Conservation (phyloP, 1,140 invertebrate species). For the Lucilia cuprina region DNA sequence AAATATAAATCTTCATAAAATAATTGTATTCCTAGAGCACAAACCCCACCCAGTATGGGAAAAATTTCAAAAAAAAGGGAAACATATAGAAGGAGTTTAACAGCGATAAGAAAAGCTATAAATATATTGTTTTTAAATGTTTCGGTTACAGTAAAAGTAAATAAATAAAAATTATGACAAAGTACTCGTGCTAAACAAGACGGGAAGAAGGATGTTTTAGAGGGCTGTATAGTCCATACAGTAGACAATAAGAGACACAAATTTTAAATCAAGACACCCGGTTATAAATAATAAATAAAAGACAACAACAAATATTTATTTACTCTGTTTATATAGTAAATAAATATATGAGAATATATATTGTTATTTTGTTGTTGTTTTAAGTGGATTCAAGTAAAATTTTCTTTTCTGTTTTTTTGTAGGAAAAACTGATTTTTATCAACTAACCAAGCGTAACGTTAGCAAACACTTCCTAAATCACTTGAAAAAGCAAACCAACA, state of each 20-base stretch:
- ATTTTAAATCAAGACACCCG: background rate
- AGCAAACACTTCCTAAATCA: slow-evolving; percentile 62
- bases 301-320: background rate
- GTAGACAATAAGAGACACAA: background rate
- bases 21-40: no score
- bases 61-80: background rate
- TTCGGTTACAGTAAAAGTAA: background rate
- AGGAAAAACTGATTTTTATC: slow-evolving; percentile 56
- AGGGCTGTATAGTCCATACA: no score
- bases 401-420: background rate
- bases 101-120: background rate
- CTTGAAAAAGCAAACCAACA: slow-evolving; percentile 43
- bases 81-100: background rate
- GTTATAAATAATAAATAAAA: slow-evolving; percentile 6
- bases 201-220: no score
- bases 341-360: background rate
- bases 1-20: no score
- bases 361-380: background rate
- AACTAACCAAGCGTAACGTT: slow-evolving; percentile 59
- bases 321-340: background rate
- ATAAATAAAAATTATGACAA: slow-evolving; percentile 33
- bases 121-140: background rate
- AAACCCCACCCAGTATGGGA: background rate
- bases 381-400: background rate
- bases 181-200: slow-evolving; percentile 27